Conservation (phyloP, 2,888 invertebrate species). For the Mimachlamys varia region DNA sequence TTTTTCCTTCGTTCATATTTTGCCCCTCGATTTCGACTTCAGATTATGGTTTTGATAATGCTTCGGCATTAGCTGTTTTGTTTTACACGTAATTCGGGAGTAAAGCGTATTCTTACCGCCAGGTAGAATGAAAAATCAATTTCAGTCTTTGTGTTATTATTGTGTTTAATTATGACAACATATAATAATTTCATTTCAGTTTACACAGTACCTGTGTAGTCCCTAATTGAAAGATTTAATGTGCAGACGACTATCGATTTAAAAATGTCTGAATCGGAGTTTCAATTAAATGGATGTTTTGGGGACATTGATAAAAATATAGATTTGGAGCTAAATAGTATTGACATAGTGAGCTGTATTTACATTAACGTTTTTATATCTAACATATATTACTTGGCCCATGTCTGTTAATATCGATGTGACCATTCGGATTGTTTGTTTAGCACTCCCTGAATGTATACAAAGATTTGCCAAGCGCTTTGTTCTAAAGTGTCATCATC, state of each 20-base stretch:
- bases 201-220: background rate
- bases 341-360: background rate
- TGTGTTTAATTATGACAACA: background rate
- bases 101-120: too few relatives aligned
- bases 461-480: background rate
- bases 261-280: background rate
- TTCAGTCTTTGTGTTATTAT: background rate
- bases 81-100: too few relatives aligned
- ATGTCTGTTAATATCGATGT: background rate
- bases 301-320: background rate
- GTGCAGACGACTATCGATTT: background rate
- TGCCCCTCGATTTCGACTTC: too few relatives aligned
- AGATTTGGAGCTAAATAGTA: slow-evolving; percentile 4
- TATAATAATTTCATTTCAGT: background rate
- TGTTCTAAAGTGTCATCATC: slow-evolving; percentile 1
- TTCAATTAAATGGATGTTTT: background rate
- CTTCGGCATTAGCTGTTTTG: too few relatives aligned
- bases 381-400: background rate
- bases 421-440: background rate
- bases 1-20: too few relatives aligned
- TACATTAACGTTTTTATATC: slow-evolving; percentile 9
- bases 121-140: too few relatives aligned
- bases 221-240: background rate
- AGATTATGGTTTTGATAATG: too few relatives aligned
- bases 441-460: background rate